Conservation (phyloP, 30 jellyfish, hydroid and myxozoan species). For the Hydractinia echinata region DNA sequence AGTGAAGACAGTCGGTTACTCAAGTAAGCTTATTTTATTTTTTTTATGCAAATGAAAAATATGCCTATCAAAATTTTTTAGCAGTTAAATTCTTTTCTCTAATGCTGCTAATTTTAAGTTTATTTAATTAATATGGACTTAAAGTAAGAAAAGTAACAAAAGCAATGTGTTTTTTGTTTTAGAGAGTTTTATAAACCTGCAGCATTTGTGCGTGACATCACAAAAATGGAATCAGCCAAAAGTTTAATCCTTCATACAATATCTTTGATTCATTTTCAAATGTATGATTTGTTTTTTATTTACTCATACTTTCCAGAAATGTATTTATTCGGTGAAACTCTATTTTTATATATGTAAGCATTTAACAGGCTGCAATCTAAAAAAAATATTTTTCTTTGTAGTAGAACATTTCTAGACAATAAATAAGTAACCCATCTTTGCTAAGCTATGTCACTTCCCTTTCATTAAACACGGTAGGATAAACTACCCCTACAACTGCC, state of each 20-base stretch:
- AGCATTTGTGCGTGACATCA: constrained; percentile 82
- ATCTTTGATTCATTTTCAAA: constrained; percentile 63
- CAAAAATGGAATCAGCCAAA: constrained; percentile 64
- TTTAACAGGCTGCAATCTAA: too few relatives aligned
- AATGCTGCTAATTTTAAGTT: neutral
- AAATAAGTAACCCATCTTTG: too few relatives aligned
- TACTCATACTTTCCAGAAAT: neutral
- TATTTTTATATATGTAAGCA: too few relatives aligned
- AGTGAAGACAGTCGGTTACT: constrained; percentile 53
- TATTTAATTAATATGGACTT: neutral
- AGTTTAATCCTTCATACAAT: constrained; percentile 55
- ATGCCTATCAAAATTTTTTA: neutral
- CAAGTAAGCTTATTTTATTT: constrained; percentile 32
- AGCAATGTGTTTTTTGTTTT: neutral
- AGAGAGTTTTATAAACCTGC: constrained; percentile 63
- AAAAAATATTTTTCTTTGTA: neutral
- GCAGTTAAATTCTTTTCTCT: neutral
- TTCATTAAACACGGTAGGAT: too few relatives aligned
- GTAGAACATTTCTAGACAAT: too few relatives aligned
- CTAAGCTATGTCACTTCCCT: too few relatives aligned
- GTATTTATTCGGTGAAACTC: neutral
- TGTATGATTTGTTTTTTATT: constrained; percentile 49
- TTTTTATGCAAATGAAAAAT: neutral
- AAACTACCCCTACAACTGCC: too few relatives aligned
- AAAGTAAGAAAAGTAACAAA: neutral